phyloP scores from a whole-genome alignment of 2,888 invertebrate genomes.

The Cantharis nigra region DNA sequence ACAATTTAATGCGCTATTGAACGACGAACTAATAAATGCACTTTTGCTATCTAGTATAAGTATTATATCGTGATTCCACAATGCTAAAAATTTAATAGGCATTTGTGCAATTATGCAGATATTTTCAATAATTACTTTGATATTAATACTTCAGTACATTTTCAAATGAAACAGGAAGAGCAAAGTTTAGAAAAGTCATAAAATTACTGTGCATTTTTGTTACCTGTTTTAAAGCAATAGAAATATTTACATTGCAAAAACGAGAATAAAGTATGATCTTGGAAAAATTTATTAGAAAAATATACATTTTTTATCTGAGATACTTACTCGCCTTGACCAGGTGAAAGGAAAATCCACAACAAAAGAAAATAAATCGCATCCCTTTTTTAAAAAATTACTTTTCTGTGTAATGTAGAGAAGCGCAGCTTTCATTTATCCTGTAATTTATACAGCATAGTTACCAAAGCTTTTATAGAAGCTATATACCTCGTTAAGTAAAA shows the following conservation, averaged over 20 bases:
- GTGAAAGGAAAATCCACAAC: slow-evolving; percentile 31
- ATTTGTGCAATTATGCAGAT: no score
- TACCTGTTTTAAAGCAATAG: not conserved
- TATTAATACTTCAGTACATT: not conserved
- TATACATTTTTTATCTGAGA: slow-evolving; percentile 8
- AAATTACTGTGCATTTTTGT: not conserved
- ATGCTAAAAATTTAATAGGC: no score
- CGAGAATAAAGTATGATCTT: slow-evolving; percentile 5
- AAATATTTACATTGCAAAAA: not conserved
- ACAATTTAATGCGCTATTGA: not conserved
- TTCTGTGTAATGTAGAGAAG: slow-evolving; percentile 14
- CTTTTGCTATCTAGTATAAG: no score
- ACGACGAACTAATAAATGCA: not conserved
- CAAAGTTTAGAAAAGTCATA: not conserved
- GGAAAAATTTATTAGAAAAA: slow-evolving; percentile 12
- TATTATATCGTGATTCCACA: not conserved
- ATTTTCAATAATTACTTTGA: not conserved
- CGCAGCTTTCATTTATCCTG: slow-evolving; percentile 11
- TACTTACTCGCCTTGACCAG: slow-evolving; percentile 25
- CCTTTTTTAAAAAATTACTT: slow-evolving; percentile 26
- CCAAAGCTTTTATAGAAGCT: slow-evolving; percentile 5
- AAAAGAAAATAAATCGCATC: slow-evolving; percentile 35
- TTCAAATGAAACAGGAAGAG: not conserved
- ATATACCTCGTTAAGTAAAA: slow-evolving; percentile 1
- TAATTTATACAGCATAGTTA: slow-evolving; percentile 18